These are phyloP conservation scores for Acomys russatus DNA, from an alignment of 2,797 vertebrate genomes.

Conservation along the genomic window DNA sequence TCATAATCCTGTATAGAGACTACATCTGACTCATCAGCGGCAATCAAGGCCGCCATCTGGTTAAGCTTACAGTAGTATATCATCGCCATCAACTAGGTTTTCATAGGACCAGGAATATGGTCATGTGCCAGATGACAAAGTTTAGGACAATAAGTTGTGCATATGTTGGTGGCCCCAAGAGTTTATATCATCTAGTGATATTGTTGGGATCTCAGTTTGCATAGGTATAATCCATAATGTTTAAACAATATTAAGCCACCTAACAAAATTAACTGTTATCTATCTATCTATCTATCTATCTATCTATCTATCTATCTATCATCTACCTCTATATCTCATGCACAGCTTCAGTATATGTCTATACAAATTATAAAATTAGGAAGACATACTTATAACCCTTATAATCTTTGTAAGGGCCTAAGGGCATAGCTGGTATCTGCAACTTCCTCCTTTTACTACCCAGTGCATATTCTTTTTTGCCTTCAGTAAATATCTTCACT, in stretches of 20 bases:
- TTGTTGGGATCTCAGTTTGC: background rate
- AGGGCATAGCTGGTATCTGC: background rate
- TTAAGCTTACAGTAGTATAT: background rate
- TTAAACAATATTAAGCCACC: background rate
- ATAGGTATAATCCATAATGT: background rate
- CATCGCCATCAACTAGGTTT: background rate
- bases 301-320: background rate
- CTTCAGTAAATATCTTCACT: background rate
- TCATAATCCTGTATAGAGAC: background rate
- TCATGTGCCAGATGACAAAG: background rate
- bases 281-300: background rate
- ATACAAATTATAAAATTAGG: constrained; percentile 26
- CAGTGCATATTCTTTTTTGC: constrained; percentile 11
- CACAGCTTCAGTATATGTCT: background rate
- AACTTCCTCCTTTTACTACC: background rate
- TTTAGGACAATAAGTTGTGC: background rate
- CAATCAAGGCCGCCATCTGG: background rate
- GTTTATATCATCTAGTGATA: background rate
- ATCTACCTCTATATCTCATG: background rate
- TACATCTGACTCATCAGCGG: background rate
- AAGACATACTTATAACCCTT: constrained; percentile 11
- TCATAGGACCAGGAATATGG: background rate
- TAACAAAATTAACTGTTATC: background rate
- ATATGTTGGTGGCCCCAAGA: background rate
- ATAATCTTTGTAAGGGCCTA: background rate